Evolutionary conservation across 92 coral and sea anemone species (phyloP), one percentile per base, ranked within the genome.

Genomic region (Desmophyllum pertusum): DNA sequence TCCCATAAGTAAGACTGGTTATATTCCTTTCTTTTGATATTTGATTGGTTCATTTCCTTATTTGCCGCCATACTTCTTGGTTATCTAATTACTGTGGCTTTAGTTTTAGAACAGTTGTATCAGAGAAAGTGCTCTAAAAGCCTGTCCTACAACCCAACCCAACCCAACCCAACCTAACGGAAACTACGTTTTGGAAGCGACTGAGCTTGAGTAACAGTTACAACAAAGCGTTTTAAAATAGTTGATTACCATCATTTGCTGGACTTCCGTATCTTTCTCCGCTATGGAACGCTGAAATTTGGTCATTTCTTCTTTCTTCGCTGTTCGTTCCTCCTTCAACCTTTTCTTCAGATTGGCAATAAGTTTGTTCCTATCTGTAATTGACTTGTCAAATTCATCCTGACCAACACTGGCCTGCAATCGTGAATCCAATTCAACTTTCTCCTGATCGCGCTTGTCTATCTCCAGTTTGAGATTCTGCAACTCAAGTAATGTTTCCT

Each of bases 401-500:
- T 86, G 90, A 6, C 91, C 86, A 6, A 90, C 84, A 78, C 92
- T 87, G 68, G 89, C 71, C 85, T 92, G 93, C 25, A 94, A 51
- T 55, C 92, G 94, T 15, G 86, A 76, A 77, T 92, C 97, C 82
- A 85, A 70, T 77, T 93, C 97, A 0, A 88, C 81, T 42, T 92
- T 96, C 62, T 96, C 98, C 43, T 88, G 89, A 23, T 92, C 81
- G 48, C 86, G 86, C 77, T 90, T 92, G 71, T 94, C 93, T 11
- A 94, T 81, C 78, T 94, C 98, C 39, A 83, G 86, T 75, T 89
- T 91, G 15, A 96, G 89, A 70, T 86, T 94, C 80, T 96, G 94
- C 37, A 88, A 80, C 77, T 94, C 95, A 42, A 76, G 79, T 25
- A 92, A 72, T 5, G 95, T 94, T 75, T 94, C 96, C 69, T 94